phyloP scores from a whole-genome alignment of 1,140 invertebrate species.

The Dinoponera quadriceps region DNA sequence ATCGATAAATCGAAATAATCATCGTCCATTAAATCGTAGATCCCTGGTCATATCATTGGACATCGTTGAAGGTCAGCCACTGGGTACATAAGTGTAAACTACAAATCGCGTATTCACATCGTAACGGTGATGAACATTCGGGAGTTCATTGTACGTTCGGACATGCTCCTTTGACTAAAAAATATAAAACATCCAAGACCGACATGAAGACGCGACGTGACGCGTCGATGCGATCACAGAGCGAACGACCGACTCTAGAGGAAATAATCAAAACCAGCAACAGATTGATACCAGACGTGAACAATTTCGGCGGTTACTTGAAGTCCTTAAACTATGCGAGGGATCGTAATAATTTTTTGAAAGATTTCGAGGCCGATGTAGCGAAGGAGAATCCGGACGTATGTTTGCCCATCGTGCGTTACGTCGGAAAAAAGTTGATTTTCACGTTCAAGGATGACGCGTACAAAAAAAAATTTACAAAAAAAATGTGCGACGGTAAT shows the following conservation, averaged over 20 bases:
- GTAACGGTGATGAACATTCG: neutral
- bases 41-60: no score
- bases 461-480: no score
- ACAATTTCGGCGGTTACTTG: slow-evolving; percentile 61
- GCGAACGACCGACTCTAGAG: slow-evolving; percentile 39
- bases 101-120: slow-evolving; percentile 68
- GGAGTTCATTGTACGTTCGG: no score
- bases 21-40: no score
- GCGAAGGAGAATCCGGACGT: slow-evolving; percentile 10
- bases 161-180: no score
- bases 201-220: no score
- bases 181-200: no score
- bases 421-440: slow-evolving; percentile 53
- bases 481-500: no score
- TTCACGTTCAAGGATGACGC: slow-evolving; percentile 9
- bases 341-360: slow-evolving; percentile 56
- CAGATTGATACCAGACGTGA: slow-evolving; percentile 54
- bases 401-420: neutral
- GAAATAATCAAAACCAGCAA: slow-evolving; percentile 62
- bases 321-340: slow-evolving; percentile 37
- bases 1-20: no score
- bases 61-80: neutral
- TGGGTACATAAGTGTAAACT: slow-evolving; percentile 69
- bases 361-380: slow-evolving; percentile 44
- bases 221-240: slow-evolving; percentile 2